Base-by-base conservation (phyloP, 2,888 invertebrate genomes). In the Dicroscelio sp. region DNA sequence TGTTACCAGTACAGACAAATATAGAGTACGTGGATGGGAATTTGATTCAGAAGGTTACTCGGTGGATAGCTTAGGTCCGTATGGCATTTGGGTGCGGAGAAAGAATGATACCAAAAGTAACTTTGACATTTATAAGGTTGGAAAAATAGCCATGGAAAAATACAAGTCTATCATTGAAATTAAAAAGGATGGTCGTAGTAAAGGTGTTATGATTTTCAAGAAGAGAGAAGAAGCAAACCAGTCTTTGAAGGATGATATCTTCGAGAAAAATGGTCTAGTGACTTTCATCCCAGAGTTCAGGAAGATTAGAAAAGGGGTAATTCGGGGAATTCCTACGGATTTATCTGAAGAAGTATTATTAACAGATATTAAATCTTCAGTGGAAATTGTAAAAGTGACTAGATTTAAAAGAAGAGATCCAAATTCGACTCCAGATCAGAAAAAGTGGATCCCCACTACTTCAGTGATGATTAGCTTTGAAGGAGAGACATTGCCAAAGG, bases 361-460 rank as follows among this genome's bases (percentile, higher is more conserved):
- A 12, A 23, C 60, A 8, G 38, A 2, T 1, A 60, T 84, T 5
- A 25, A 20, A 17, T 71, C 71, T 0, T 1, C 38, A 25, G 17
- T 17, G n/a, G 20, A 79, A 55, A 33, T 86, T 14, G 3, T 3
- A 1, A 60, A 79, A 48, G 73, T 79, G n/a, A 71, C 17, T 2
- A 79, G 79, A 71, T 30, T 86, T 27, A 79, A 25, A 1, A 86
- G 31, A 35, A 86, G n/a, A 52, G 67, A 86, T 33, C 12, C 17
- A 33, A 33, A 4, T 23, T n/a, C 86, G 17, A 80, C 73, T 1
- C 73, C 80, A 0, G 58, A 87, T 8, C 58, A 87, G 0, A 43
- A 82, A 12, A 87, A 67, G 33, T 87, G 87, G 87, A 71, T 87
- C 33, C 67, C 87, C 0, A 82, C 65, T 25, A 25, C 52, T 17